These are phyloP conservation scores for Phyto melanocephala DNA, from an alignment of 2,888 invertebrate genomes.

Conservation along the genomic window DNA sequence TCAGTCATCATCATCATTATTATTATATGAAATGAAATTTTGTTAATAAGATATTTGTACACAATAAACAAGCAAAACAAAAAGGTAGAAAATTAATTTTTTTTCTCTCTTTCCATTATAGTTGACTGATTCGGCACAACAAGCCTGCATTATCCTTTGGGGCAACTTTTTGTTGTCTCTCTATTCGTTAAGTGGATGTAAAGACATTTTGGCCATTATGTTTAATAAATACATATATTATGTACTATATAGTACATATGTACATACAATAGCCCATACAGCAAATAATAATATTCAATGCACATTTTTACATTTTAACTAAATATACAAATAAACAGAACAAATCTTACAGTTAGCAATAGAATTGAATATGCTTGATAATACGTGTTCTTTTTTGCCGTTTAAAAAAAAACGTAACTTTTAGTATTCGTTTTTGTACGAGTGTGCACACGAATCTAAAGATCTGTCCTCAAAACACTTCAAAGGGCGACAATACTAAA, in stretches of 20 bases:
- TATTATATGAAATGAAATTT: too few species aligned
- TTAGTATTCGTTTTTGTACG: too few species aligned
- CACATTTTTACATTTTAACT: background rate
- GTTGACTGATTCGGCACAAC: background rate
- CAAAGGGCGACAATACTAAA: too few species aligned
- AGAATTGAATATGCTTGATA: too few species aligned
- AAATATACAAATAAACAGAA: background rate
- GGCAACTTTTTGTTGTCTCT: background rate
- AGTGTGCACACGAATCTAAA: too few species aligned
- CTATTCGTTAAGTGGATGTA: background rate
- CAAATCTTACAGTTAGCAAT: background rate
- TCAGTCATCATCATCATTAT: too few species aligned
- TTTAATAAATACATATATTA: conserved; percentile 50
- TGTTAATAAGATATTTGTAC: background rate
- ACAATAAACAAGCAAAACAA: background rate
- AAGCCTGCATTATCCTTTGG: conserved; percentile 32
- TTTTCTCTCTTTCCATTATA: background rate
- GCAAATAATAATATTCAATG: background rate
- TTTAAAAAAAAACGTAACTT: too few species aligned
- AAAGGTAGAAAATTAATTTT: too few species aligned
- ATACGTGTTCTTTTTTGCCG: too few species aligned
- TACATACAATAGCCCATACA: conserved; percentile 43
- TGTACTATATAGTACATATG: too few species aligned
- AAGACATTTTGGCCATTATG: conserved; percentile 40
- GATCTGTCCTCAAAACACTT: too few species aligned